Conservation (phyloP, 2,888 invertebrate genomes). For the Orthosia incerta region DNA sequence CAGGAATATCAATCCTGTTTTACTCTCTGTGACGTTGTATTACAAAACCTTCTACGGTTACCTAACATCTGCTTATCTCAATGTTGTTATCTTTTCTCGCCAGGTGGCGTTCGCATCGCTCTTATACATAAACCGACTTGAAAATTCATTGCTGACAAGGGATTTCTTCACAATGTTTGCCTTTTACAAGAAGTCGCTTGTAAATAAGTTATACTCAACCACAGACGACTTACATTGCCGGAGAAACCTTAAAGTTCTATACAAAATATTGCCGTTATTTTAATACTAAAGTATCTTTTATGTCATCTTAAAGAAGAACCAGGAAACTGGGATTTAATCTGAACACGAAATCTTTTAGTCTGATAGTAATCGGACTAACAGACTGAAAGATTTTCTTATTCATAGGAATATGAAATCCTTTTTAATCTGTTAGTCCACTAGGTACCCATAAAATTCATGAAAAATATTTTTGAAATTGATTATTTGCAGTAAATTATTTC, state of each 20-base stretch:
- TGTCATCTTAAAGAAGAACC: not conserved
- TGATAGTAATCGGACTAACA: not conserved
- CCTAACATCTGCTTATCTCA: not conserved
- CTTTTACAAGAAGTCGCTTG: constrained; percentile 27
- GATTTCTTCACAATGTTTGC: constrained; percentile 34
- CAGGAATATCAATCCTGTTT: too few relatives aligned
- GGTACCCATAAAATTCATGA: too few relatives aligned
- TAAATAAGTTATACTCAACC: constrained; percentile 31
- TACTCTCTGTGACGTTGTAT: too few relatives aligned
- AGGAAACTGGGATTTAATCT: not conserved
- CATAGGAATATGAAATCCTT: not conserved
- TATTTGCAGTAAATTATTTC: not conserved
- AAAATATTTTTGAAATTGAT: too few relatives aligned
- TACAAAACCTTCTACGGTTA: too few relatives aligned
- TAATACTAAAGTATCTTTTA: not conserved
- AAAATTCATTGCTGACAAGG: constrained; percentile 38
- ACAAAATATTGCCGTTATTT: not conserved
- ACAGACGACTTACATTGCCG: not conserved
- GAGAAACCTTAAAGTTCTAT: not conserved
- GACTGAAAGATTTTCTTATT: too few relatives aligned
- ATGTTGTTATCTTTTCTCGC: not conserved
- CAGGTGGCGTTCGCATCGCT: not conserved
- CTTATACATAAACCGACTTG: constrained; percentile 5
- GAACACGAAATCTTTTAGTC: not conserved
- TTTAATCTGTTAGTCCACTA: not conserved